phyloP scores from a whole-genome alignment of 2,797 vertebrate species.

The Botia almorhae region DNA sequence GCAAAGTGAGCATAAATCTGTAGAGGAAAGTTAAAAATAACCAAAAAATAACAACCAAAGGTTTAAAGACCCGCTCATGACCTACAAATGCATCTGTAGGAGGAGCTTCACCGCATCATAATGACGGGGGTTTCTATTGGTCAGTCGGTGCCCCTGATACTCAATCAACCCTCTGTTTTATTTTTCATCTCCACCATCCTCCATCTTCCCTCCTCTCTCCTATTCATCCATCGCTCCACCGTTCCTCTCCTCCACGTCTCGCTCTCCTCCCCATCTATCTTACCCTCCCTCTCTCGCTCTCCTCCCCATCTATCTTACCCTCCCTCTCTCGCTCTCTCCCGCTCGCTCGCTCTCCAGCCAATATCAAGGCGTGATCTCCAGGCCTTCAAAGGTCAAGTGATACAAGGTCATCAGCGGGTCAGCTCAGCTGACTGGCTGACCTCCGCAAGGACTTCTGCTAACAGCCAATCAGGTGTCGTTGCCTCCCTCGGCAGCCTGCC shows the following conservation, averaged over 20 bases:
- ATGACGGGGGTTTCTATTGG: constrained; percentile 66
- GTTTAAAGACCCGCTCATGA: constrained; percentile 54
- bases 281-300: constrained; percentile 60
- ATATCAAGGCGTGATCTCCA: constrained; percentile 75
- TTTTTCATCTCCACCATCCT: constrained; percentile 69
- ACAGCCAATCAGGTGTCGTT: constrained; percentile 72
- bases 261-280: constrained; percentile 71
- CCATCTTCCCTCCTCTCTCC: constrained; percentile 55
- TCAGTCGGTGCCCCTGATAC: constrained; percentile 70
- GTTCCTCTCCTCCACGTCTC: constrained; percentile 44
- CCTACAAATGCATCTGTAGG: constrained; percentile 15
- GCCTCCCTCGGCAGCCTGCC: constrained; percentile 58
- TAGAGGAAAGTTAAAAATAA: not conserved
- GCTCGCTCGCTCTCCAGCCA: constrained; percentile 69
- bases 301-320: constrained; percentile 71
- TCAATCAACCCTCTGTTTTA: constrained; percentile 72
- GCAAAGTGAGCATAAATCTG: not conserved
- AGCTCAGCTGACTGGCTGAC: constrained; percentile 80
- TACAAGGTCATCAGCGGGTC: constrained; percentile 85
- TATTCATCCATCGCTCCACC: constrained; percentile 52
- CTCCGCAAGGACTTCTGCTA: constrained; percentile 76
- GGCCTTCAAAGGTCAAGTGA: constrained; percentile 79
- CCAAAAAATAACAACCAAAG: not conserved
- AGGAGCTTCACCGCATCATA: constrained; percentile 47
- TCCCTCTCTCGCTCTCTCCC: constrained; percentile 66